A percentile compares a stretch with the other conserved stretches of the same genome.
phyloP scores from a whole-genome alignment of 2,888 invertebrate species.

The Apoda limacodes region DNA sequence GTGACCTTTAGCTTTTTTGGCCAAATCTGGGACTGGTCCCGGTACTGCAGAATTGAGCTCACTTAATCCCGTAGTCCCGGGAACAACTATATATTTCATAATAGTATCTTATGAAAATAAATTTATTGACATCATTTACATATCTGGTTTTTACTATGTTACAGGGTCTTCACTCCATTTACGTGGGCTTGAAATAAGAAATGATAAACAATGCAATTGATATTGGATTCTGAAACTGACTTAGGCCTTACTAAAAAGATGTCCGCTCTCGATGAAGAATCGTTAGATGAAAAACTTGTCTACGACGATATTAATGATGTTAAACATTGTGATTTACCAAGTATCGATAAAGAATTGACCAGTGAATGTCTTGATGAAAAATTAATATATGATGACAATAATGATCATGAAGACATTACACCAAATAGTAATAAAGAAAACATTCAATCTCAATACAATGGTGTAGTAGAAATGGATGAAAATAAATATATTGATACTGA shows the following conservation, averaged over 20 bases:
- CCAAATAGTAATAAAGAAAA: constrained; percentile 27
- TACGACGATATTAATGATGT: constrained; percentile 24
- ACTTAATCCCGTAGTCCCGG: no score
- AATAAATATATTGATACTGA: constrained; percentile 15
- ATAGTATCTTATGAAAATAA: no score
- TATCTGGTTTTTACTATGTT: constrained; percentile 23
- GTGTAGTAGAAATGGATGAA: constrained; percentile 14
- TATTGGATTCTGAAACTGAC: constrained; percentile 36
- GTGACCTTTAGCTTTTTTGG: no score
- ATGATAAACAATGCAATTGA: constrained; percentile 60
- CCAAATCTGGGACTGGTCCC: no score
- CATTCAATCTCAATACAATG: constrained; percentile 21
- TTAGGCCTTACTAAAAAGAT: constrained; percentile 39
- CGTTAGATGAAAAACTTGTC: constrained; percentile 26
- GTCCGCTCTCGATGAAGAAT: constrained; percentile 34
- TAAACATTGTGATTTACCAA: no score
- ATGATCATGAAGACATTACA: no score
- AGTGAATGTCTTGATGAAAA: no score
- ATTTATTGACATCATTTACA: no score
- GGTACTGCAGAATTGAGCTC: no score
- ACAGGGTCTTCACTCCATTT: constrained; percentile 27
- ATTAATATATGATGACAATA: no score
- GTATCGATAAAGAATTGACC: constrained; percentile 23
- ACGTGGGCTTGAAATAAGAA: constrained; percentile 26
- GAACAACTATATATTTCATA: no score